Percentiles rank a stretch among this genome's conserved stretches.
Evolutionary conservation across 2,888 invertebrate species (phyloP).

Genomic region (Acronicta aceris): DNA sequence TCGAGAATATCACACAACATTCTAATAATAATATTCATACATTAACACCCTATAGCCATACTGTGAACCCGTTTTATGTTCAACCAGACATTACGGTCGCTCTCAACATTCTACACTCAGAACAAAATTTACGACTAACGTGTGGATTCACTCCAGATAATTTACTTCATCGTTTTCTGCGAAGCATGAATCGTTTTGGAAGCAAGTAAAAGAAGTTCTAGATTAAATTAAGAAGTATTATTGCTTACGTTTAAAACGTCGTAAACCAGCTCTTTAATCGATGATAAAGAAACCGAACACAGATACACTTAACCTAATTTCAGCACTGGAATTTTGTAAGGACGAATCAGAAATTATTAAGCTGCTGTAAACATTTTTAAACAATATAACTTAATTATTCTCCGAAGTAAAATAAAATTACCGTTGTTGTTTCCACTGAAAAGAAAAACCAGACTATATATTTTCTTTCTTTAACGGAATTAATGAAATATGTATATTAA

Average conservation of each 20-base stretch:
- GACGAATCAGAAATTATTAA: constrained; percentile 30
- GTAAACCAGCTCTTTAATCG: constrained; percentile 28
- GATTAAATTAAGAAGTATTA: constrained; percentile 23
- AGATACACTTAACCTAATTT: constrained; percentile 35
- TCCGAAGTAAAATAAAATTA: not conserved
- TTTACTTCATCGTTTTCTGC: constrained; percentile 17
- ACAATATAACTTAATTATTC: constrained; percentile 32
- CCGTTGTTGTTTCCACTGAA: no score
- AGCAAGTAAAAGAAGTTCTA: not conserved
- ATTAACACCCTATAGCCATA: constrained; percentile 1
- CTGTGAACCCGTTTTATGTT: constrained; percentile 12
- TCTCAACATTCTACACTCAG: constrained; percentile 9
- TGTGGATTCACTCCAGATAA: constrained; percentile 17
- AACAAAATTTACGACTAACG: constrained; percentile 25
- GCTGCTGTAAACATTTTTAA: constrained; percentile 13
- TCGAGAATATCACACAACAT: not conserved
- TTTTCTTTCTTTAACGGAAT: no score
- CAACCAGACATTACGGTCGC: constrained; percentile 10
- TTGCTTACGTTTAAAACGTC: constrained; percentile 22
- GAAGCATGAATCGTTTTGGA: constrained; percentile 11
- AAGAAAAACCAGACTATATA: no score
- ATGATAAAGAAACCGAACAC: constrained; percentile 26
- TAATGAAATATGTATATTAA: no score
- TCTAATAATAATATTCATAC: constrained; percentile 5
- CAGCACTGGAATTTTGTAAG: constrained; percentile 12